Base-by-base conservation (phyloP, 2,113 vertebrate genomes). In the Lethenteron reissneri region DNA sequence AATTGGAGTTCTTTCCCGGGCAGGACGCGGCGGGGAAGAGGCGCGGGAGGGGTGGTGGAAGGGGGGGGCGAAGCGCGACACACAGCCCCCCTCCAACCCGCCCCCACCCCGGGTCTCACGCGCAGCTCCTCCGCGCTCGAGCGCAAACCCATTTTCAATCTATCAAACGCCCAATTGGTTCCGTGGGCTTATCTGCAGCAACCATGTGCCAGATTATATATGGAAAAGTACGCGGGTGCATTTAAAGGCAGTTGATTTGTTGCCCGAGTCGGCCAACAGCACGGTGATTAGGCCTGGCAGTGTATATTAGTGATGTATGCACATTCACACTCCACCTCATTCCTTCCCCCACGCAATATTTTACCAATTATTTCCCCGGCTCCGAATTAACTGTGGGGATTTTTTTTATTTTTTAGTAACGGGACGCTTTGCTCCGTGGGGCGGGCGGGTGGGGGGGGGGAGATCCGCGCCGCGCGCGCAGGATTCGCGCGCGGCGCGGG, bases 291-390 rank as follows among this genome's bases (percentile, higher is more conserved):
- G 64, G 64, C 25, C n/a, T 68, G 64, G 64, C 64, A 68, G 41
- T 41, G 41, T 41, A 41, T 68, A 25, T 25, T 25, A 68, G 64
- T 68, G 64, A 68, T 17, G 64, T 17, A 68, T 68, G 25, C n/a
- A 25, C 64, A 68, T 68, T 68, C 25, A 68, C 64, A 68, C 64
- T 68, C 64, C 64, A 68, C n/a, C 64, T 68, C n/a, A 68, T 68
- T 68, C 25, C 64, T 68, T 68, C 25, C n/a, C n/a, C n/a, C 64
- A 68, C n/a, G 25, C 64, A 68, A 68, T 68, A 68, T 68, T 68
- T 68, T 68, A 68, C 64, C 64, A 68, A 68, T 68, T 68, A 68
- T 68, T 68, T 68, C 25, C n/a, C 41, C 64, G 25, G 9, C 25
- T n/a, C 10, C n/a, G 64, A 68, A 68, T 68, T 68, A 68, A 41